Evolutionary conservation across 2,113 vertebrate genomes (phyloP), one percentile per base, ranked within the genome.

Genomic region (Trogon melanurus): DNA sequence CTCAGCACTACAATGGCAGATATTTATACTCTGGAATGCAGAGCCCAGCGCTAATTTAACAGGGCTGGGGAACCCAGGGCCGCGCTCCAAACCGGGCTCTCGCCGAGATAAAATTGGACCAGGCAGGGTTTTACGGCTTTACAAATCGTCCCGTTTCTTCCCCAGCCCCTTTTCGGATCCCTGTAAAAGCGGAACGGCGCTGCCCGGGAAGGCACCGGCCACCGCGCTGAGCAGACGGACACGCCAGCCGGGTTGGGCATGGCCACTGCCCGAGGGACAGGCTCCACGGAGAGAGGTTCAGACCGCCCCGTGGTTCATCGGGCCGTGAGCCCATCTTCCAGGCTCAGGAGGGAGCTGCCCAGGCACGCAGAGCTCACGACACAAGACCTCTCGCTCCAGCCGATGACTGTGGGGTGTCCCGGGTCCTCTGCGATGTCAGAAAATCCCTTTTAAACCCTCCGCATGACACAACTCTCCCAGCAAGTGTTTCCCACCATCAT

Each of bases 1-100:
- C 97, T 97, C 87, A 95, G 97, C 89, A 30, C 96, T 56, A 97
- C 97, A 97, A 97, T 96, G 96, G 96, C 95, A 95, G 96, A 97
- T 97, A 97, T 97, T 97, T 97, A 97, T 96, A 95, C 97, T 41
- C 78, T 96, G 97, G 97, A 97, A 97, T 97, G 96, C 92, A 13
- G 94, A 92, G 79, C 93, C 89, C 94, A 2, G 83, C 8, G 64
- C 93, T 96, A 70, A 83, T 95, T 96, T 85, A 90, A 45, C 94
- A 19, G 95, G 91, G 65, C 85, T 88, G 91, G 93, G 85, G 17
- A 91, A 84, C 60, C 85, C 83, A 34, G 70, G 62, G 89, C 89
- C 23, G 76, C 50, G 89, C 71, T 66, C 70, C 65, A 11, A 62
- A 13, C 66, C 2, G 11, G 71, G 65, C 50, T 38, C 67, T 57